These are phyloP conservation scores for Prionace glauca DNA, from an alignment of 2,797 vertebrate species.

Conservation along the genomic window DNA sequence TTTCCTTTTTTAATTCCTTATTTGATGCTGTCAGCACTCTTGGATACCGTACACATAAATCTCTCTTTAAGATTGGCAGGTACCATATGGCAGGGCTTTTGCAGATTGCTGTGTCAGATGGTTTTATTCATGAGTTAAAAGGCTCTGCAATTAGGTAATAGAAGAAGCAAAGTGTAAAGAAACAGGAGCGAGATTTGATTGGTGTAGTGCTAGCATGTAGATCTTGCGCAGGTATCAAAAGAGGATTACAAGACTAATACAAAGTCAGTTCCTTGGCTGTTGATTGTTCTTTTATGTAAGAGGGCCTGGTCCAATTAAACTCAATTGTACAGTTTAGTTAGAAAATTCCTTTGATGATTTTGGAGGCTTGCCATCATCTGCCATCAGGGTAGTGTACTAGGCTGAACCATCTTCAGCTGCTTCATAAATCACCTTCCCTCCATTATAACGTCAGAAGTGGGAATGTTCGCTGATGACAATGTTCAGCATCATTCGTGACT, in stretches of 20 bases:
- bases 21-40: slow-evolving; percentile 28
- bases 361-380: background rate
- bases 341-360: background rate
- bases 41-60: background rate
- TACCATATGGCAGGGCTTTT: background rate
- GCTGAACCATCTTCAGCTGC: too few species aligned
- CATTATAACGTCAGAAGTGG: too few species aligned
- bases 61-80: background rate
- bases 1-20: slow-evolving; percentile 21
- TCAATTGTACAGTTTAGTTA: background rate
- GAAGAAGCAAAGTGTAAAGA: background rate
- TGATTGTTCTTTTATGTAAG: background rate
- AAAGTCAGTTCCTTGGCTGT: background rate
- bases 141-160: background rate
- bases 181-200: background rate
- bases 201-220: background rate
- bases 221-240: background rate
- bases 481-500: too few species aligned
- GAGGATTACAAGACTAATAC: background rate
- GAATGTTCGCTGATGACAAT: too few species aligned
- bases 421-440: too few species aligned
- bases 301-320: background rate
- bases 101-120: slow-evolving; percentile 21
- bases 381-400: too few species aligned
- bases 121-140: background rate